phyloP scores from a whole-genome alignment of 1,140 invertebrate genomes.

The Aphaenogaster rudis region DNA sequence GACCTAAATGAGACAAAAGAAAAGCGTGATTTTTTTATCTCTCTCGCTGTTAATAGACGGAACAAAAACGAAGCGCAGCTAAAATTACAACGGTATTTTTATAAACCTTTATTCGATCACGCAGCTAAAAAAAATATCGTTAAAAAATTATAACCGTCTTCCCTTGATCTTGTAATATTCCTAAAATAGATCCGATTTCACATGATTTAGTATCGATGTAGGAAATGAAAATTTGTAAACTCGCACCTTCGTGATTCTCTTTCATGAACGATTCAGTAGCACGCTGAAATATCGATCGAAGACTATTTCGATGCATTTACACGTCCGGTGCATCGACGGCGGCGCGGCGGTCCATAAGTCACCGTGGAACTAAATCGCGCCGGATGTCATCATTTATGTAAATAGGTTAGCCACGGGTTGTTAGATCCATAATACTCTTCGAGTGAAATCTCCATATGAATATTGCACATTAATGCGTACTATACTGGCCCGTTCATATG shows the following conservation, averaged over 20 bases:
- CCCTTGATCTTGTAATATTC: neutral
- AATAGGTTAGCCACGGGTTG: conserved; percentile 79
- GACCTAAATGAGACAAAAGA: neutral
- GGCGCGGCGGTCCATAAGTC: conserved; percentile 43
- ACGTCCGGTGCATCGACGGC: conserved; percentile 59
- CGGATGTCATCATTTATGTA: conserved; percentile 78
- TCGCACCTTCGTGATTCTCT: conserved; percentile 26
- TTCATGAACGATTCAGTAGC: conserved; percentile 43
- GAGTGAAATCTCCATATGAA: conserved; percentile 80
- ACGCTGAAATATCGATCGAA: conserved; percentile 51
- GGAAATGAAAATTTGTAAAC: conserved; percentile 28
- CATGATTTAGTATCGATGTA: neutral
- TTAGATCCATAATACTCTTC: conserved; percentile 81
- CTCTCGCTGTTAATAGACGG: neutral
- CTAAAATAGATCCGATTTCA: neutral
- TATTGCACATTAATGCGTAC: conserved; percentile 77
- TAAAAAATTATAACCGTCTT: neutral
- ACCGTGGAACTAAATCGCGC: conserved; percentile 71
- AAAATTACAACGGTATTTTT: conserved; percentile 1
- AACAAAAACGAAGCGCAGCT: neutral
- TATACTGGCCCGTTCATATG: conserved; percentile 76
- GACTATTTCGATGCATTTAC: conserved; percentile 68
- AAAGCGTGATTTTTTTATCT: neutral
- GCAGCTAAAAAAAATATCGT: neutral
- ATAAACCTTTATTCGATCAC: neutral